Evolutionary conservation across 2,797 vertebrate genomes (phyloP).

Genomic region (Acropternis orthonyx): DNA sequence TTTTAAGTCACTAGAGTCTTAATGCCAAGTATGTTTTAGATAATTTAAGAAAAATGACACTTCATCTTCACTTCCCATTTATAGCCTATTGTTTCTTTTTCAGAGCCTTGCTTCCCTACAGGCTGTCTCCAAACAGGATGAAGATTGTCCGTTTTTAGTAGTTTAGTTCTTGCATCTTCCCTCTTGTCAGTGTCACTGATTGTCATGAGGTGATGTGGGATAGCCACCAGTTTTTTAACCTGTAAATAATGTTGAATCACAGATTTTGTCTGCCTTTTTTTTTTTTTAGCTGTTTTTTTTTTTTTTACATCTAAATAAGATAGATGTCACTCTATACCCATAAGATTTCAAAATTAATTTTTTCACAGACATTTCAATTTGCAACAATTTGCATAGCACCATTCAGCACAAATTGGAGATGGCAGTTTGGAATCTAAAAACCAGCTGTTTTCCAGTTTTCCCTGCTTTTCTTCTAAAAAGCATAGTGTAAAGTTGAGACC

Average conservation of each 20-base stretch:
- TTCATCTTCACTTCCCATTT: constrained; percentile 28
- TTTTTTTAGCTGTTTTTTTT: background rate
- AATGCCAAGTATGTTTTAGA: background rate
- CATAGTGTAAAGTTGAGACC: background rate
- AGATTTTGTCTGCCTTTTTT: background rate
- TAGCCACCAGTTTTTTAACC: background rate
- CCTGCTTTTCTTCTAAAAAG: background rate
- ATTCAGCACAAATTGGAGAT: background rate
- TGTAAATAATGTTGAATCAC: background rate
- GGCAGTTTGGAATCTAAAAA: background rate
- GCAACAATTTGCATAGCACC: background rate
- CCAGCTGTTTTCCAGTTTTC: background rate
- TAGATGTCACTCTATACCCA: background rate
- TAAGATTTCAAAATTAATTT: background rate
- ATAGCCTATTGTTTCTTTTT: constrained; percentile 7
- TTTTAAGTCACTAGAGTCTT: background rate
- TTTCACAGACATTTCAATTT: background rate
- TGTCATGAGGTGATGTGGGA: background rate
- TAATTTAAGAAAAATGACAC: constrained; percentile 10
- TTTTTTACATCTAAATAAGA: background rate
- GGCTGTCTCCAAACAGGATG: background rate
- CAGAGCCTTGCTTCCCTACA: background rate
- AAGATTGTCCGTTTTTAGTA: background rate
- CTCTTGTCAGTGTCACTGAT: background rate
- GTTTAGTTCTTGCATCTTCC: background rate